Conservation (phyloP, 2,888 invertebrate genomes). For the Cryptocephalus moraei region DNA sequence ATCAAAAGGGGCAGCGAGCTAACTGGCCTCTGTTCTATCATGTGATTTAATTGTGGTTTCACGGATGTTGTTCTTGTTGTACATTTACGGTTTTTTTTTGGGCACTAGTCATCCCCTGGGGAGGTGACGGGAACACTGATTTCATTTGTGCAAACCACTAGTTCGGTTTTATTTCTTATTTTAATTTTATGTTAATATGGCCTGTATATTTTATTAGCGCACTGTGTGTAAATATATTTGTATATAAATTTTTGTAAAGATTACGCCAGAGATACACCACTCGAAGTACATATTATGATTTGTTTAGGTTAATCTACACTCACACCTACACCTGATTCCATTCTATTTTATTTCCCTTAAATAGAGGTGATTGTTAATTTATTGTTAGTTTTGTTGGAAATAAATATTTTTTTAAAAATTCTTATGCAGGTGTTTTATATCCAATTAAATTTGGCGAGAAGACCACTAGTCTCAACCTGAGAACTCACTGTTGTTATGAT, state of each 20-base stretch:
- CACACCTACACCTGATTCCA: too few relatives aligned
- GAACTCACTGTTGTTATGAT: too few relatives aligned
- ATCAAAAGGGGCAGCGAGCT: constrained; percentile 67
- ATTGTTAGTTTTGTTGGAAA: not conserved
- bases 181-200: constrained; percentile 1
- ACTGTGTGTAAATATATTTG: not conserved
- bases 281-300: too few relatives aligned
- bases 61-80: constrained; percentile 5
- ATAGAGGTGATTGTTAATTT: not conserved
- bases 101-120: not conserved
- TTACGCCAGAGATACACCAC: too few relatives aligned
- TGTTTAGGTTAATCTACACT: too few relatives aligned
- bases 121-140: not conserved
- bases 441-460: not conserved
- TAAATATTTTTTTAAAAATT: not conserved
- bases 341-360: not conserved
- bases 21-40: constrained; percentile 79
- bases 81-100: constrained; percentile 5
- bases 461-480: too few relatives aligned
- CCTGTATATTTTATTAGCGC: not conserved
- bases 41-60: constrained; percentile 48
- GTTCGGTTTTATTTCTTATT: too few relatives aligned
- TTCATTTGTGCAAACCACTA: not conserved
- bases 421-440: not conserved
- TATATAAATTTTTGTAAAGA: not conserved